Percentiles rank a stretch among this genome's conserved stretches.
phyloP scores from a whole-genome alignment of 2,797 vertebrate genomes.

The Cephalopachus bancanus region DNA sequence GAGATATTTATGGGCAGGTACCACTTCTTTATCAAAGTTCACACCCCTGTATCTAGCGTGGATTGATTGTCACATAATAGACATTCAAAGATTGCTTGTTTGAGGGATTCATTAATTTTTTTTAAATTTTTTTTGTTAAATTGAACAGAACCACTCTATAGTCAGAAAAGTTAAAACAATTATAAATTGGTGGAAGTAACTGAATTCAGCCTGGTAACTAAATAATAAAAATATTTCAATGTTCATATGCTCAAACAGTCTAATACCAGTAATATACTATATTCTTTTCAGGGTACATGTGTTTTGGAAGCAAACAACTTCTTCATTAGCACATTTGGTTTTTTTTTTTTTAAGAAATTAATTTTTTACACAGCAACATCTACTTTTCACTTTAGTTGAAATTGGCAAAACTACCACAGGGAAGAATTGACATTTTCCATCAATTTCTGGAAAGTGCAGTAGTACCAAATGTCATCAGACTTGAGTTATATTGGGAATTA shows the following conservation, averaged over 20 bases:
- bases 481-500: constrained; percentile 61
- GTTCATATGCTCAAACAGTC: not conserved
- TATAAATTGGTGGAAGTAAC: not conserved
- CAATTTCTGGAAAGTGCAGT: constrained; percentile 76
- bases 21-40: not conserved
- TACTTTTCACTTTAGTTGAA: constrained; percentile 75
- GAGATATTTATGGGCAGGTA: not conserved
- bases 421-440: constrained; percentile 84
- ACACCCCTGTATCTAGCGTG: not conserved
- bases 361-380: constrained; percentile 58
- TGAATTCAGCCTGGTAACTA: not conserved
- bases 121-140: not conserved
- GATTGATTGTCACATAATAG: not conserved
- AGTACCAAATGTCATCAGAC: constrained; percentile 79
- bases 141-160: not conserved
- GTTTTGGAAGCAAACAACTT: constrained; percentile 52
- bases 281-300: not conserved
- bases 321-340: constrained; percentile 57
- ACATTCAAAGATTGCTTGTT: not conserved
- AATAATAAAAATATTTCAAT: not conserved
- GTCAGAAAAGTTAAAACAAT: not conserved
- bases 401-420: constrained; percentile 77
- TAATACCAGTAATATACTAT: not conserved
- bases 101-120: not conserved
- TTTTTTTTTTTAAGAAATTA: constrained; percentile 61